Evolutionary conservation across 2,113 vertebrate genomes (phyloP), one percentile per base, ranked within the genome.

Genomic region (Petroica traversi): DNA sequence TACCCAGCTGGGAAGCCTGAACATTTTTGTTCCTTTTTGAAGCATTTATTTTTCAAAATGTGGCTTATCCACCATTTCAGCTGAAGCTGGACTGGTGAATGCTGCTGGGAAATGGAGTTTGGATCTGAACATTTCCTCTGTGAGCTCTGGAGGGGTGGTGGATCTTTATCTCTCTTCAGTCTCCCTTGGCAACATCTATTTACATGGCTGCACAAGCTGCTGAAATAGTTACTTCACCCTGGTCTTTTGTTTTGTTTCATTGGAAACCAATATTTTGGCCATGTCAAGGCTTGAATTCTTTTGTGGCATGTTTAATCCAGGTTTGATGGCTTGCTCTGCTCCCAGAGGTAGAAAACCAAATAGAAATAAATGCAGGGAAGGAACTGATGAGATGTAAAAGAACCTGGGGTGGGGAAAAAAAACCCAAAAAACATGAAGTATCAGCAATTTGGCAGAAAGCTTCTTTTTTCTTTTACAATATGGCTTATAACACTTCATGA

Each of bases 241-340:
- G 64, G 69, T 40, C 68, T 94, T 95, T 80, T 96, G 92, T 97
- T 96, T 96, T 90, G 95, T 97, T 96, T 94, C 95, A 93, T 22
- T 94, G 92, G 93, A 94, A 96, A 97, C 93, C 85, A 92, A 16
- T 84, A 85, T 91, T 96, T 96, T 96, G 93, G 93, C 90, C 49
- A 29, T 81, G 85, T 89, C 55, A 80, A 74, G 61, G 36, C 64
- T 68, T 67, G 68, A 94, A 94, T 96, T 94, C 85, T 94, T 94
- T 43, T 19, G 43, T 96, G 82, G 52, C 75, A 49, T 45, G 19
- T 83, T 96, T 96, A 96, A 96, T 86, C 63, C 75, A 86, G 64
- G 93, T 96, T 83, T 12, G 13, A 96, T 71, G 72, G 64, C 79
- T 92, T 63, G 43, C n/a, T 90, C 3, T 9, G 51, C 57, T 93